These are phyloP conservation scores for Anser brachyrhynchus DNA, from an alignment of 2,113 vertebrate species.

Conservation along the genomic window DNA sequence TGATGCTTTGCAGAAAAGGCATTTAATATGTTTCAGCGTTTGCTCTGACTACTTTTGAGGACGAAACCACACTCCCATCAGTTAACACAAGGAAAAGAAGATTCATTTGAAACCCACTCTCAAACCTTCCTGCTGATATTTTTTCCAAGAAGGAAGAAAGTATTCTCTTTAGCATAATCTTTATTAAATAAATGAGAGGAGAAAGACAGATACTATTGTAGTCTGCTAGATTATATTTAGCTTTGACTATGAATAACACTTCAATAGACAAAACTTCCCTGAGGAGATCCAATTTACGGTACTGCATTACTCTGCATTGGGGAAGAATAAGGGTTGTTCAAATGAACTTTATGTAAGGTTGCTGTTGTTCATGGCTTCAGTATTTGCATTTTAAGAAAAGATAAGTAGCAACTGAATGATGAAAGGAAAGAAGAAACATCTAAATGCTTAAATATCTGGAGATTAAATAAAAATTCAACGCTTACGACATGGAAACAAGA, in stretches of 20 bases:
- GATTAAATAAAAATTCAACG: neutral
- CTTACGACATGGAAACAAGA: neutral
- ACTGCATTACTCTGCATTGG: neutral
- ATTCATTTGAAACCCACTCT: neutral
- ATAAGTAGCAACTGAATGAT: neutral
- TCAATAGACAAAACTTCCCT: slow-evolving; percentile 42
- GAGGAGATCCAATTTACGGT: neutral
- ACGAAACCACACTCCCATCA: neutral
- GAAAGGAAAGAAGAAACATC: neutral
- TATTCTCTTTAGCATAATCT: slow-evolving; percentile 6
- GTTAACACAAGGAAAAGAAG: neutral
- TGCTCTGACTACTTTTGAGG: neutral
- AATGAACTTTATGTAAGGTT: slow-evolving; percentile 3
- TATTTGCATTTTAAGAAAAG: slow-evolving; percentile 14
- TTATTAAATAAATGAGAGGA: slow-evolving; percentile 15
- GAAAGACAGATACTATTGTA: slow-evolving; percentile 26
- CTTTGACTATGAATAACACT: slow-evolving; percentile 51
- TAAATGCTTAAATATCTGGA: neutral
- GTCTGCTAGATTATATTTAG: slow-evolving; percentile 51
- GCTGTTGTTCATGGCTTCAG: neutral
- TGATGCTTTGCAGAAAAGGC: neutral
- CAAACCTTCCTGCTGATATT: neutral
- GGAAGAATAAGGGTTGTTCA: neutral
- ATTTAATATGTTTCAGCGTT: neutral
- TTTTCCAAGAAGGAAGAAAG: neutral